Percentiles rank a stretch among this genome's conserved stretches.
These are phyloP conservation scores for Mesorhabditis sp. DNA, from an alignment of 2,888 invertebrate genomes.

Conservation along the genomic window DNA sequence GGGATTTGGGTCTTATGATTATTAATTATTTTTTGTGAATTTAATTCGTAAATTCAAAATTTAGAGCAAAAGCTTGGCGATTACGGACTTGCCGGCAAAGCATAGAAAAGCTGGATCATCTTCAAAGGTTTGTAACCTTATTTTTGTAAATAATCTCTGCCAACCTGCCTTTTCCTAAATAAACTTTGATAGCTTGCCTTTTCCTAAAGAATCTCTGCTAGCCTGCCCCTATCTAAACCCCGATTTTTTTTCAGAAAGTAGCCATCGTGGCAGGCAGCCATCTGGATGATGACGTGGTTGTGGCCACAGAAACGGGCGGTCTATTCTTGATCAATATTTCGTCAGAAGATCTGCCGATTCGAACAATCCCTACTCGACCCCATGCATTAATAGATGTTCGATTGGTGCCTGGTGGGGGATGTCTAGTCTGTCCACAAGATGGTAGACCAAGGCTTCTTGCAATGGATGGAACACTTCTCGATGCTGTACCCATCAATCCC, in stretches of 20 bases:
- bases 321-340: neutral
- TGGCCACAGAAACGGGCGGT: neutral
- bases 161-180: no score
- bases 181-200: no score
- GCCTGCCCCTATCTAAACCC: neutral
- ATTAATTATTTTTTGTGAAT: neutral
- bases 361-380: neutral
- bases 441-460: neutral
- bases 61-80: neutral
- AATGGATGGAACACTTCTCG: conserved; percentile 2
- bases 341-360: neutral
- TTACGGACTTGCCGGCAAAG: neutral
- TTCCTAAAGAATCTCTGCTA: neutral
- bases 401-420: neutral
- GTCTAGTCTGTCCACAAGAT: neutral
- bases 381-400: neutral
- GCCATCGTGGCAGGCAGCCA: neutral
- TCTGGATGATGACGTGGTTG: neutral
- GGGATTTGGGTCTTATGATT: neutral
- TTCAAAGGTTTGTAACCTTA: neutral
- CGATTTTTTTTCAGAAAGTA: neutral
- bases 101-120: neutral
- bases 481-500: neutral
- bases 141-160: neutral
- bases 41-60: neutral